Conservation (phyloP, 1,140 invertebrate species). For the Vollenhovia emeryi region DNA sequence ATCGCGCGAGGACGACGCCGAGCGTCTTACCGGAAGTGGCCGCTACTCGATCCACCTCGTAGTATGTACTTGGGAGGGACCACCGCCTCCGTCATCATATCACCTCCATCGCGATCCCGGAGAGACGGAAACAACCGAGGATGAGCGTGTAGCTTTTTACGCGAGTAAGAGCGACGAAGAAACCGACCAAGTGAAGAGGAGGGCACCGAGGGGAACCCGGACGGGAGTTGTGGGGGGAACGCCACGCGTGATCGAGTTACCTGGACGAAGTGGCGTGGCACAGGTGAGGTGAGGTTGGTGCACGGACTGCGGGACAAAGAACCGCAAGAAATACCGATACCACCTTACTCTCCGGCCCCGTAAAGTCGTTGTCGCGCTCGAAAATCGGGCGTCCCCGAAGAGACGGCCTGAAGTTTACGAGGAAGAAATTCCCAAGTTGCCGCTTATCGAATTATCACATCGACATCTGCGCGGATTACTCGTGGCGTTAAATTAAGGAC, state of each 20-base stretch:
- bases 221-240: conserved; percentile 65
- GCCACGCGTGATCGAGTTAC: conserved; percentile 83
- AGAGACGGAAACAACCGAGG: conserved; percentile 48
- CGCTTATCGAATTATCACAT: not conserved
- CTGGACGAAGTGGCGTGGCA: conserved; percentile 78
- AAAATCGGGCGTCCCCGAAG: conserved; percentile 39
- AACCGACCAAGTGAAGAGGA: conserved; percentile 17
- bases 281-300: conserved; percentile 80
- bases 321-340: conserved; percentile 84
- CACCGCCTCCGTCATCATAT: conserved; percentile 63
- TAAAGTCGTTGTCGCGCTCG: conserved; percentile 77
- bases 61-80: conserved; percentile 69
- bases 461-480: not conserved
- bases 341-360: conserved; percentile 74
- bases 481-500: not conserved
- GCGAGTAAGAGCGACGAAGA: not conserved
- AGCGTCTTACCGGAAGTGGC: conserved; percentile 77
- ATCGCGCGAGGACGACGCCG: conserved; percentile 26
- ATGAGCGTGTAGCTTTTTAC: conserved; percentile 43
- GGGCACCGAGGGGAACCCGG: conserved; percentile 20
- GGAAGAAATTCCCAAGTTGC: not conserved
- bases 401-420: too few relatives aligned
- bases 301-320: conserved; percentile 82
- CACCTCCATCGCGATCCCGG: conserved; percentile 45
- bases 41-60: conserved; percentile 78